Evolutionary conservation across 1,140 invertebrate species (phyloP).

Genomic region (Drosophila melanica): DNA sequence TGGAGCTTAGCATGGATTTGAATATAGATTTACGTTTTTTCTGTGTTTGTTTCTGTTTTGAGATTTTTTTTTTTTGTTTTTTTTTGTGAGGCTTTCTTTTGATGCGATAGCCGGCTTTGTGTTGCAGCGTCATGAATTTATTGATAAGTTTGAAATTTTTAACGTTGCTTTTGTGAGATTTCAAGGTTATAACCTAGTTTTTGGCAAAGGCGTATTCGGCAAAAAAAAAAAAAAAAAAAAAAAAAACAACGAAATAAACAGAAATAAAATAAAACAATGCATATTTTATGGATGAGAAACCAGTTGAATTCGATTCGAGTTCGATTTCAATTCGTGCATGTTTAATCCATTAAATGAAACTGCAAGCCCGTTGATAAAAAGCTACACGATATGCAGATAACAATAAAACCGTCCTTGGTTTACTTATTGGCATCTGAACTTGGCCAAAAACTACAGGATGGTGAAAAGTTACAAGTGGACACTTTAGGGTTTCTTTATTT

Average conservation of each 20-base stretch:
- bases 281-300: constrained; percentile 75
- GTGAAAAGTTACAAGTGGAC: not conserved
- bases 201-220: constrained; percentile 44
- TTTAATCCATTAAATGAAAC: constrained; percentile 58
- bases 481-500: not conserved
- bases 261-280: constrained; percentile 36
- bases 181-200: constrained; percentile 82
- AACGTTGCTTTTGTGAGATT: constrained; percentile 69
- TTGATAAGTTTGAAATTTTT: constrained; percentile 64
- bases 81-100: constrained; percentile 54
- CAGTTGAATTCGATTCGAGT: constrained; percentile 61
- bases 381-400: constrained; percentile 57
- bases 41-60: not conserved
- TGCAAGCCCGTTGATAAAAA: constrained; percentile 49
- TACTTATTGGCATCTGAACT: constrained; percentile 44
- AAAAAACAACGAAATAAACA: constrained; percentile 11
- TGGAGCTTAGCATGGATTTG: constrained; percentile 68
- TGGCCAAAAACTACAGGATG: constrained; percentile 39
- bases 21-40: constrained; percentile 50
- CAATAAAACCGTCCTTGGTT: constrained; percentile 64
- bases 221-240: constrained; percentile 17
- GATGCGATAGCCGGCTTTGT: constrained; percentile 32
- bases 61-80: no score
- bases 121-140: constrained; percentile 58
- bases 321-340: constrained; percentile 49